Conservation (phyloP, 1,140 invertebrate species). For the Andrena cerasifolii region DNA sequence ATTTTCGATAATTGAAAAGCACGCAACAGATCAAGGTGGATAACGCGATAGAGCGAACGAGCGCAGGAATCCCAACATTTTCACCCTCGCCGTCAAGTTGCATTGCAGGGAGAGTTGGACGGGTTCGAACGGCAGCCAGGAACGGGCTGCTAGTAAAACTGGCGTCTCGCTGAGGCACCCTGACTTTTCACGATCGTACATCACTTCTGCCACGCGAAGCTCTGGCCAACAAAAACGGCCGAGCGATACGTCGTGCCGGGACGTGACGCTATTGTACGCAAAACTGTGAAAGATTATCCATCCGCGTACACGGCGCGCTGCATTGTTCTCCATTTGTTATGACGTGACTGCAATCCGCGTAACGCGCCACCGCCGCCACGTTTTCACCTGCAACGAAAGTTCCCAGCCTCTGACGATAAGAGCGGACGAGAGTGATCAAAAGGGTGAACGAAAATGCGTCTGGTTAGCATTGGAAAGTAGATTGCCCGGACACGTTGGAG, state of each 20-base stretch:
- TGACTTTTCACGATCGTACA: slow-evolving; percentile 25
- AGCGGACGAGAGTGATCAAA: slow-evolving; percentile 8
- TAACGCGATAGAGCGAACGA: slow-evolving; percentile 14
- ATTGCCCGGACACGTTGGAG: slow-evolving; percentile 13
- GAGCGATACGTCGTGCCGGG: slow-evolving; percentile 44
- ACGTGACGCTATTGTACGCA: slow-evolving; percentile 68
- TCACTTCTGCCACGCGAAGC: slow-evolving; percentile 17
- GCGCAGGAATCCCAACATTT: background rate
- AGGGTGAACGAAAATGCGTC: slow-evolving; percentile 24
- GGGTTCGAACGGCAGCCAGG: background rate
- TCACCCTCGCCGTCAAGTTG: background rate
- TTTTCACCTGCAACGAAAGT: slow-evolving; percentile 14
- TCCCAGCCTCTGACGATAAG: background rate
- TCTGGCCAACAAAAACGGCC: slow-evolving; percentile 26
- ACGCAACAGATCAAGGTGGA: slow-evolving; percentile 17
- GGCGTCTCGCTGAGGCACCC: background rate
- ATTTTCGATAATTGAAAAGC: background rate
- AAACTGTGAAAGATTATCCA: slow-evolving; percentile 74
- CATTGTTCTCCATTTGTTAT: slow-evolving; percentile 70
- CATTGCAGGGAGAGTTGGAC: background rate
- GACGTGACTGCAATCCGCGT: slow-evolving; percentile 38
- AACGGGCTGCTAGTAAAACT: slow-evolving; percentile 1
- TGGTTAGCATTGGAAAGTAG: background rate
- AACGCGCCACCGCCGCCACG: background rate
- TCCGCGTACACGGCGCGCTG: slow-evolving; percentile 53